A percentile compares a stretch with the other conserved stretches of the same genome.
Conservation (phyloP, 1,140 invertebrate genomes). For the Lasaia peninsularis region DNA sequence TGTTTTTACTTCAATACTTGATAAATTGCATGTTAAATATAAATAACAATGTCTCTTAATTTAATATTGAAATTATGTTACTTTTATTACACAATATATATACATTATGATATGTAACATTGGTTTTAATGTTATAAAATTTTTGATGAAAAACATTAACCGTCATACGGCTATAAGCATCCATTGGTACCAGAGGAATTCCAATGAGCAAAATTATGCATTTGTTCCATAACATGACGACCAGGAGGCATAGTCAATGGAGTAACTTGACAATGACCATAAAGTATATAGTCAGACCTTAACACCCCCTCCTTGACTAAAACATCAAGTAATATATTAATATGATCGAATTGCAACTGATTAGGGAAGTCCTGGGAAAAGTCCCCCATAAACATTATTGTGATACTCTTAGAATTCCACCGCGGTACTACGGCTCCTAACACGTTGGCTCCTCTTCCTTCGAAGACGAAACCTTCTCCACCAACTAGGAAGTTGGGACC, state of each 20-base stretch:
- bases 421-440: conserved; percentile 36
- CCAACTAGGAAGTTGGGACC: conserved; percentile 58
- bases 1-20: no score
- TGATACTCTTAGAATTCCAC: conserved; percentile 46
- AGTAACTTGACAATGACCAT: conserved; percentile 49
- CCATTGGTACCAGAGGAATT: not conserved
- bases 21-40: no score
- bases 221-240: conserved; percentile 29
- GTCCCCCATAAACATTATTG: conserved; percentile 59
- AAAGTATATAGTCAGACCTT: conserved; percentile 35
- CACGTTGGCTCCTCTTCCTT: conserved; percentile 1
- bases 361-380: conserved; percentile 31
- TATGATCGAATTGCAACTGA: conserved; percentile 41
- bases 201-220: not conserved
- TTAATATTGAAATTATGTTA: no score
- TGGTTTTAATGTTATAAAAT: no score
- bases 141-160: not conserved
- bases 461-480: conserved; percentile 40
- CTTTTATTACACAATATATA: no score
- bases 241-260: conserved; percentile 43
- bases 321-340: conserved; percentile 39
- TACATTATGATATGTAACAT: no score
- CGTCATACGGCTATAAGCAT: not conserved
- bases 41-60: no score
- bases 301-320: conserved; percentile 39